Conservation (phyloP, 2,113 vertebrate genomes). For the Illadopsis cleaveri region DNA sequence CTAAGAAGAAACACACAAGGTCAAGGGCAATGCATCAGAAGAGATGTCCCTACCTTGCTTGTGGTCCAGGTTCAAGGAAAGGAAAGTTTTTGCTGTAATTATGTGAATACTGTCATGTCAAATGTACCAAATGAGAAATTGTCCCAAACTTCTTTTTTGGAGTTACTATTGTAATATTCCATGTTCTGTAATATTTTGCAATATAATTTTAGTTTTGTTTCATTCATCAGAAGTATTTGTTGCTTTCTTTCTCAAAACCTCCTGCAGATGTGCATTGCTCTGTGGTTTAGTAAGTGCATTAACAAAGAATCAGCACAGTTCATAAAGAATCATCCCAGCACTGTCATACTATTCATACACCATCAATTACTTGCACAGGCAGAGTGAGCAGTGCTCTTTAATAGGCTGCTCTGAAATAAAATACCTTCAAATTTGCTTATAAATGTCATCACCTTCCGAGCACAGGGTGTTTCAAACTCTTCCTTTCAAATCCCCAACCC, state of each 20-base stretch:
- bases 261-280: neutral
- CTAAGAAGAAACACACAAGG: neutral
- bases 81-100: neutral
- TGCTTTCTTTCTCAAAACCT: constrained; percentile 41
- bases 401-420: constrained; percentile 5
- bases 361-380: constrained; percentile 25
- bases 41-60: neutral
- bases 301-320: constrained; percentile 1
- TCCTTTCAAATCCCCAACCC: neutral
- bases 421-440: constrained; percentile 13
- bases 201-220: constrained; percentile 45
- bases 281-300: constrained; percentile 1
- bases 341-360: neutral
- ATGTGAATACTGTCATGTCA: neutral
- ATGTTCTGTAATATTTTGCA: constrained; percentile 28
- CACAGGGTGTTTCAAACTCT: neutral
- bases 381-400: neutral
- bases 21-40: neutral
- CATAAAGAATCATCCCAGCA: neutral
- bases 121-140: constrained; percentile 24
- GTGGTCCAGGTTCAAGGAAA: neutral
- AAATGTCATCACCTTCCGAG: constrained; percentile 49
- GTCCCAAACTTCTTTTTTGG: neutral
- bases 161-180: constrained; percentile 10
- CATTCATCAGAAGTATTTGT: constrained; percentile 18